Percentiles rank a stretch among this genome's conserved stretches.
These are phyloP conservation scores for Zelostemma sp. DNA, from an alignment of 1,140 invertebrate genomes.

Conservation along the genomic window DNA sequence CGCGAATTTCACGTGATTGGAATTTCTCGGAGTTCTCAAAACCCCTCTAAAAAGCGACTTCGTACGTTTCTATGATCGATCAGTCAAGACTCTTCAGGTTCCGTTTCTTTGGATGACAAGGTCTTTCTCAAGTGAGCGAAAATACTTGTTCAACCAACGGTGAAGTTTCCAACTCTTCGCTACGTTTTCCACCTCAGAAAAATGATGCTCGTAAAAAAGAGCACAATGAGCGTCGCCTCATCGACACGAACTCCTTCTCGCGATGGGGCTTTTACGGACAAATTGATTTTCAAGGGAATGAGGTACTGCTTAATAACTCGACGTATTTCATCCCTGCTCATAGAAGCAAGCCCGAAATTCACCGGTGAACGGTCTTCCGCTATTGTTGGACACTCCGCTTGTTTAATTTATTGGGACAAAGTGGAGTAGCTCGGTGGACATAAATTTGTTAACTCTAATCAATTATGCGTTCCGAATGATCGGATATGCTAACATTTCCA, in stretches of 20 bases:
- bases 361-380: constrained; percentile 2
- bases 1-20: too few relatives aligned
- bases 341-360: background rate
- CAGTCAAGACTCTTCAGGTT: too few relatives aligned
- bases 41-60: too few relatives aligned
- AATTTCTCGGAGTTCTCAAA: too few relatives aligned
- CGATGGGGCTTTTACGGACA: background rate
- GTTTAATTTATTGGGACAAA: background rate
- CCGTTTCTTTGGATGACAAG: too few relatives aligned
- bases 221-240: background rate
- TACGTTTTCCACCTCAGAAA: background rate
- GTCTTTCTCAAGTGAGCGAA: too few relatives aligned
- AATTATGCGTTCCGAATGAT: constrained; percentile 35
- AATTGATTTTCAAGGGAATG: background rate
- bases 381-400: too few relatives aligned
- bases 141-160: too few relatives aligned
- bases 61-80: too few relatives aligned
- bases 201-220: background rate
- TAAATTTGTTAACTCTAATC: constrained; percentile 28
- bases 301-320: background rate
- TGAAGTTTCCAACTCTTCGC: too few relatives aligned
- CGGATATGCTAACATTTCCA: constrained; percentile 25
- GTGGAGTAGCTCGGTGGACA: constrained; percentile 4
- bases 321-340: background rate
- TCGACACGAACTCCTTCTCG: background rate